Evolutionary conservation across 1,140 invertebrate species (phyloP), one percentile per base, ranked within the genome.

Genomic region (Trypoxylus dichotomus): DNA sequence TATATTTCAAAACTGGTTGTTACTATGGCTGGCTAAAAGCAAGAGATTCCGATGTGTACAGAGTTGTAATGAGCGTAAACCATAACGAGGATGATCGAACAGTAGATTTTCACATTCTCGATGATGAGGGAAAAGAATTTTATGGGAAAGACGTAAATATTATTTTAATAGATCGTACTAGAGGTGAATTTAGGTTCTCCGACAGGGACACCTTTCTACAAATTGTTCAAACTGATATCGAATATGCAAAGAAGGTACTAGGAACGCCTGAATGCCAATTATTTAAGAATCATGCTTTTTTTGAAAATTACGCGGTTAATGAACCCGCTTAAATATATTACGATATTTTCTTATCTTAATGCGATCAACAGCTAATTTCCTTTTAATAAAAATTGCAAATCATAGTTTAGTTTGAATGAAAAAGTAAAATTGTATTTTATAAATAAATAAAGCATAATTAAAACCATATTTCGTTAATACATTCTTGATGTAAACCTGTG

Each of bases 11-110:
- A 0, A 92, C 92, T 47, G 97, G 97, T 71, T 93, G 98, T 71
- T 99, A 99, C 86, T 99, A 92, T 87, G 98, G 98, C 7, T 98
- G 95, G 92, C 96, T 96, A 0, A 90, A 91, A 81, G 90, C 99
- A 0, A 83, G 89, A 0, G 81, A 87, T 54, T 90, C 91, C 0
- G 86, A 90, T 24, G 90, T 97, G 29, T 89, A 95, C 81, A 96
- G 95, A 89, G 98, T 98, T 96, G 97, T 98, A 0, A 92, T 96
- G 87, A 98, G 96, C 83, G 91, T 99, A 24, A 58, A 58, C 47
- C 13, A 13, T 5, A 58, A 58, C 47, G 21, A 25, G 25, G 21
- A 63, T 19, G 19, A 63, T 6, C 10, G 10, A 6, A 2, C 3
- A 63, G 19, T 27, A 63, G 60, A 63, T 24, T 27, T 63, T 6